Evolutionary conservation across 2,797 vertebrate genomes (phyloP).

Genomic region (Psittacula echo): DNA sequence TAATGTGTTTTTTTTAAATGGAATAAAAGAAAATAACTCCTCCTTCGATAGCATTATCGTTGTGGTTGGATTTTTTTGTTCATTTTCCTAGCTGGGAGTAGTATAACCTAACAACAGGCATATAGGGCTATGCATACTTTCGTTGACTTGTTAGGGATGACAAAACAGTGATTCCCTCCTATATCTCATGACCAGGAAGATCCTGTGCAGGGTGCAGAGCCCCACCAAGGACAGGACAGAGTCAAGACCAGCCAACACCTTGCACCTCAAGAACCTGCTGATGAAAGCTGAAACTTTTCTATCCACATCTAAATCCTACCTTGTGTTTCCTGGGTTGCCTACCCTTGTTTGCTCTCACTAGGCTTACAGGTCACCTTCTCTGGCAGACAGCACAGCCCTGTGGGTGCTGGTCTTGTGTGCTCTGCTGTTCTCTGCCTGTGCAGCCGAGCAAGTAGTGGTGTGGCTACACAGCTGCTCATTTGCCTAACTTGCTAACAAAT

Average conservation of each 20-base stretch:
- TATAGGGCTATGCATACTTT: background rate
- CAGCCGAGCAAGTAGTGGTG: background rate
- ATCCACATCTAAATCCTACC: background rate
- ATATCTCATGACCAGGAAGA: background rate
- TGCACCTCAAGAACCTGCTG: background rate
- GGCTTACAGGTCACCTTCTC: accelerated
- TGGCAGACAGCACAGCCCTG: accelerated
- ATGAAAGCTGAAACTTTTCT: background rate
- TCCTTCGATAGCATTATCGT: background rate
- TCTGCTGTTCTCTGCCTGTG: background rate
- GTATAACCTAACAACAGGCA: background rate
- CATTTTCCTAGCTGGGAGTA: background rate
- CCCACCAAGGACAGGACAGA: background rate
- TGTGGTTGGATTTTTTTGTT: background rate
- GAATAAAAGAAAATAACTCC: background rate
- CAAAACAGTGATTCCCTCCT: background rate
- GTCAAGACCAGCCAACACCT: background rate
- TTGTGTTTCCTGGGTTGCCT: background rate
- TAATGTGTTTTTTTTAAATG: background rate
- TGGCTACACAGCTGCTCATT: conserved; percentile 51
- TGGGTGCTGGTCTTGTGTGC: accelerated
- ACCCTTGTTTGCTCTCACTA: background rate
- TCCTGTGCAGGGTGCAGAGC: background rate
- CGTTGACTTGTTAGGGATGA: background rate
- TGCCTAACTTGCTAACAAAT: conserved; percentile 48